A percentile compares a stretch with the other conserved stretches of the same genome.
phyloP scores from a whole-genome alignment of 2,113 vertebrate species.

The Oryzias javanicus region DNA sequence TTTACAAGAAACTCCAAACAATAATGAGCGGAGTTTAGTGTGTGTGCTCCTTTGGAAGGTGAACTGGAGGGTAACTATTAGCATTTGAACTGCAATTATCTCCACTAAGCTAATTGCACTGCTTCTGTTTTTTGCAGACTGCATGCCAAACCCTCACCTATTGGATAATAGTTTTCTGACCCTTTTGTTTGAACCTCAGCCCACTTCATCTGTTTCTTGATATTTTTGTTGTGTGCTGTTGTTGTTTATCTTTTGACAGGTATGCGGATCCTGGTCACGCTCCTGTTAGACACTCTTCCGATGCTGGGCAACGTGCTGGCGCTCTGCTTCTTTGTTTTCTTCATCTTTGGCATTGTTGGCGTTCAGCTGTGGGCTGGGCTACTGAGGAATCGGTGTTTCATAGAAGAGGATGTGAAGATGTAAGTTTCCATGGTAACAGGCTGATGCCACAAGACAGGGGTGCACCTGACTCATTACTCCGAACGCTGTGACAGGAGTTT shows the following conservation, averaged over 20 bases:
- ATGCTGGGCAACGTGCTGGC: constrained; percentile 96
- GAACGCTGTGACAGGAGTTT: constrained; percentile 35
- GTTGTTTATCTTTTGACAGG: constrained; percentile 71
- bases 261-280: constrained; percentile 94
- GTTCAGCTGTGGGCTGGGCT: constrained; percentile 96
- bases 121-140: constrained; percentile 25
- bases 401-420: constrained; percentile 85
- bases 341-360: constrained; percentile 94
- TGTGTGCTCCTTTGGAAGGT: constrained; percentile 15
- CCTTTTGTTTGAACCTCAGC: not conserved
- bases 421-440: constrained; percentile 71
- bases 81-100: constrained; percentile 48
- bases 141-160: constrained; percentile 12
- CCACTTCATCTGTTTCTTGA: not conserved
- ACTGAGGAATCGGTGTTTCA: constrained; percentile 92
- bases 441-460: constrained; percentile 21
- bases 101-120: constrained; percentile 40
- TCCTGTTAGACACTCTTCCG: constrained; percentile 94
- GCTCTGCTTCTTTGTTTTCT: constrained; percentile 96
- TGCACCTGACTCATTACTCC: constrained; percentile 22
- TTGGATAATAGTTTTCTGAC: constrained; percentile 13
- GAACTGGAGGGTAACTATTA: constrained; percentile 36
- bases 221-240: constrained; percentile 31
- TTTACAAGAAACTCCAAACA: constrained; percentile 6
- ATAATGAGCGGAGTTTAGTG: constrained; percentile 14